Evolutionary conservation across 2,888 invertebrate genomes (phyloP), one percentile per base, ranked within the genome.

Genomic region (Leptopilina drosophilae): DNA sequence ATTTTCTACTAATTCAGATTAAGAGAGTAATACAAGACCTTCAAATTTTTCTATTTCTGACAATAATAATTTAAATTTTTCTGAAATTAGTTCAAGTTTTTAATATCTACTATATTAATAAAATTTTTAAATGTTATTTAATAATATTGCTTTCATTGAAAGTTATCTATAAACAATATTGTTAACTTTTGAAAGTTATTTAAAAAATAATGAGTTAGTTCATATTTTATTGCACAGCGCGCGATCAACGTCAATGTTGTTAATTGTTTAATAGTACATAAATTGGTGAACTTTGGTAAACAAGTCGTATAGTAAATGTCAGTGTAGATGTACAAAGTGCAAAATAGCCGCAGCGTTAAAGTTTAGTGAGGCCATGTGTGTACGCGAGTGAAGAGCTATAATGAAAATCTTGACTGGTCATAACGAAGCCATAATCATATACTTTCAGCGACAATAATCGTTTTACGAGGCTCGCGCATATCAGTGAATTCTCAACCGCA

Each of bases 361-460:
- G 86, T 90, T 87, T 87, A 87, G 82, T 81, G 82, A 81, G 83
- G 49, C 80, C 78, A 79, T 78, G 82, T 79, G 76, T 78, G 42
- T 8, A 75, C 78, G 46, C 62, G 81, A 78, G 62, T 33, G 77
- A 49, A 80, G 76, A 53, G 75, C 66, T 65, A 62, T 49, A 67
- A 76, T 73, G 79, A 69, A 77, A 81, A 76, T 79, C 84, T 84
- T 80, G 85, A 82, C 84, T 84, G 88, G 88, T 88, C 88, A 90
- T 90, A 90, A 90, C 90, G 88, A 87, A 87, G 87, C 90, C 87
- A 90, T 91, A 91, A 91, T 88, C 89, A 88, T 91, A 90, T 90
- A 90, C 90, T 88, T 88, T 87, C 87, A 87, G 85, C 87, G 90
- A 90, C 90, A 90, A 91, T 91, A 91, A 90, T 90, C 90, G 90